Percentiles rank a stretch among this genome's conserved stretches.
These are phyloP conservation scores for Xyliphius kryptos DNA, from an alignment of 2,113 vertebrate species.

Conservation along the genomic window DNA sequence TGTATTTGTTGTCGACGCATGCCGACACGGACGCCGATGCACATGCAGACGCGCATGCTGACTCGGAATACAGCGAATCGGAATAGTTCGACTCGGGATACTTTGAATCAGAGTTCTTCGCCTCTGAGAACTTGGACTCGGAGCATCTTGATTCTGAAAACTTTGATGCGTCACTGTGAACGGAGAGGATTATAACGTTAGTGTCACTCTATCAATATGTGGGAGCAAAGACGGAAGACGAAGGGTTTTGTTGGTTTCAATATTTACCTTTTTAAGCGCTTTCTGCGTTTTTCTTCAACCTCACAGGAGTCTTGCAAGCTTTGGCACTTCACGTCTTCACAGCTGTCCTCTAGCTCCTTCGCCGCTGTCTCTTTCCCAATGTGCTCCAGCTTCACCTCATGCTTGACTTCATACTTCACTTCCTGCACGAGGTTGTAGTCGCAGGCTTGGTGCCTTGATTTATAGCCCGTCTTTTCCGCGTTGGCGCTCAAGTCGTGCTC, in stretches of 20 bases:
- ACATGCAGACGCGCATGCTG: constrained; percentile 39
- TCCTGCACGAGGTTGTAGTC: constrained; percentile 92
- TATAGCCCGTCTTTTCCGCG: constrained; percentile 76
- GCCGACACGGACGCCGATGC: constrained; percentile 60
- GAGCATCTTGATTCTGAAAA: not conserved
- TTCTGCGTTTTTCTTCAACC: constrained; percentile 65
- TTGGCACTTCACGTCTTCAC: constrained; percentile 63
- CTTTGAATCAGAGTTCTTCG: constrained; percentile 36
- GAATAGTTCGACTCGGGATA: constrained; percentile 39
- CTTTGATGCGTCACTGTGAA: too few species aligned
- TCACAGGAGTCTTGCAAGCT: constrained; percentile 66
- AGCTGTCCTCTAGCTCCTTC: constrained; percentile 68
- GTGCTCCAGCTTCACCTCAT: constrained; percentile 56
- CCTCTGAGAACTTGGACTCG: constrained; percentile 49
- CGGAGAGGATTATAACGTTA: too few species aligned
- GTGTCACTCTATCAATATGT: too few species aligned
- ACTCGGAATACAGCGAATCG: constrained; percentile 45
- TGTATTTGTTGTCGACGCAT: constrained; percentile 94
- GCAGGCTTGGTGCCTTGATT: constrained; percentile 71
- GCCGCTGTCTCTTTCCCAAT: constrained; percentile 70
- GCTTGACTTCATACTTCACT: constrained; percentile 65
- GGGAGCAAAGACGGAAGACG: too few species aligned
- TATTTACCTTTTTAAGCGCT: constrained; percentile 83
- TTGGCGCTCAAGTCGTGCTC: constrained; percentile 77
- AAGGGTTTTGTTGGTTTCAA: too few species aligned